A percentile compares a stretch with the other conserved stretches of the same genome.
Conservation (phyloP, 2,888 invertebrate species). For the Agrotis exclamationis region DNA sequence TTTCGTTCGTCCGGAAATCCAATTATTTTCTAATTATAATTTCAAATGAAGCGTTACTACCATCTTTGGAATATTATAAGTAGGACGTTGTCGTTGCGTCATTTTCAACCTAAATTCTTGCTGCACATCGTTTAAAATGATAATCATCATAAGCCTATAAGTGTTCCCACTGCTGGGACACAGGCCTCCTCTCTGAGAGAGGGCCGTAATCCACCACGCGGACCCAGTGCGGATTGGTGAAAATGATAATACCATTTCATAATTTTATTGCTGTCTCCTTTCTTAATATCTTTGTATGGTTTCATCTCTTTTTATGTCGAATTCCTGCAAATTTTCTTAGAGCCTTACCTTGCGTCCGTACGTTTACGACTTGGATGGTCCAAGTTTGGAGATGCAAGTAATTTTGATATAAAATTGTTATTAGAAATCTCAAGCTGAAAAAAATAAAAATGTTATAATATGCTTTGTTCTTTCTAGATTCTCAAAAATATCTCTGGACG, state of each 20-base stretch:
- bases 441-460: too few relatives aligned
- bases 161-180: too few relatives aligned
- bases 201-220: too few relatives aligned
- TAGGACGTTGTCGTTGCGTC: slow-evolving; percentile 1
- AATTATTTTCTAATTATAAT: slow-evolving; percentile 64
- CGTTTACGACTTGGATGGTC: slow-evolving; percentile 61
- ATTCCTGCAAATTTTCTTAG: slow-evolving; percentile 63
- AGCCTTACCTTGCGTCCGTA: slow-evolving; percentile 57
- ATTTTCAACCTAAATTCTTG: slow-evolving; percentile 37
- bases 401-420: too few relatives aligned
- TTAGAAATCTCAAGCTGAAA: too few relatives aligned
- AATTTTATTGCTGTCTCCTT: slow-evolving; percentile 35
- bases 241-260: slow-evolving; percentile 14
- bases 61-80: slow-evolving; percentile 52
- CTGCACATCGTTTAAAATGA: slow-evolving; percentile 23
- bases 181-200: too few relatives aligned
- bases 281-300: slow-evolving; percentile 15
- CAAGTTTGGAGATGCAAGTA: slow-evolving; percentile 34
- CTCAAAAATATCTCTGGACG: too few relatives aligned
- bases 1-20: slow-evolving; percentile 36
- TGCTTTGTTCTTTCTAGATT: too few relatives aligned
- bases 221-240: too few relatives aligned
- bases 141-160: too few relatives aligned
- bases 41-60: slow-evolving; percentile 58
- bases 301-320: slow-evolving; percentile 55